These are phyloP conservation scores for Lycophotia porphyrea DNA, from an alignment of 2,888 invertebrate species.

Conservation along the genomic window DNA sequence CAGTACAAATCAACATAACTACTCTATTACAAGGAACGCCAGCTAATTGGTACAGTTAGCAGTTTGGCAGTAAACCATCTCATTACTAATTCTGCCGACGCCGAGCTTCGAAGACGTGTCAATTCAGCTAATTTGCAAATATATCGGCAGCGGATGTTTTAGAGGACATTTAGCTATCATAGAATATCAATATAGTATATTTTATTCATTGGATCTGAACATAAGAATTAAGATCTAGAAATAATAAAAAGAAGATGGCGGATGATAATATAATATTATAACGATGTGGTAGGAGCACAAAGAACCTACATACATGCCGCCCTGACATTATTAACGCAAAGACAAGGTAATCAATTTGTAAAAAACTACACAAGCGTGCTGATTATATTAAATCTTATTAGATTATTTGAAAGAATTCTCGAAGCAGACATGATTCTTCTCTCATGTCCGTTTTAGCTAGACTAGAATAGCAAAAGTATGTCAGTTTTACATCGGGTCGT, in stretches of 20 bases:
- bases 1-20: conserved; percentile 36
- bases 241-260: conserved; percentile 34
- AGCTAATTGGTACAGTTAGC: conserved; percentile 62
- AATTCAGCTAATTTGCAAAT: conserved; percentile 75
- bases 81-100: conserved; percentile 55
- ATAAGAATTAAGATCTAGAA: conserved; percentile 25
- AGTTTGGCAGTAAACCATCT: conserved; percentile 43
- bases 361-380: conserved; percentile 1
- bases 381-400: background rate
- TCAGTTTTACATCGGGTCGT: background rate
- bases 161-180: conserved; percentile 41
- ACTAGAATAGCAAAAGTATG: background rate
- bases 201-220: conserved; percentile 33
- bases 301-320: conserved; percentile 11
- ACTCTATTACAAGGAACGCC: conserved; percentile 47
- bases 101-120: conserved; percentile 55
- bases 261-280: conserved; percentile 27
- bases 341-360: conserved; percentile 18
- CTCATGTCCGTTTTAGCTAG: background rate
- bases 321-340: conserved; percentile 13
- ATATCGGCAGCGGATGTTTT: conserved; percentile 73
- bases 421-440: background rate
- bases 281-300: background rate
- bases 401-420: background rate
- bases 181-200: conserved; percentile 57